Conservation (phyloP, 2,888 invertebrate genomes). For the Diaperis boleti region DNA sequence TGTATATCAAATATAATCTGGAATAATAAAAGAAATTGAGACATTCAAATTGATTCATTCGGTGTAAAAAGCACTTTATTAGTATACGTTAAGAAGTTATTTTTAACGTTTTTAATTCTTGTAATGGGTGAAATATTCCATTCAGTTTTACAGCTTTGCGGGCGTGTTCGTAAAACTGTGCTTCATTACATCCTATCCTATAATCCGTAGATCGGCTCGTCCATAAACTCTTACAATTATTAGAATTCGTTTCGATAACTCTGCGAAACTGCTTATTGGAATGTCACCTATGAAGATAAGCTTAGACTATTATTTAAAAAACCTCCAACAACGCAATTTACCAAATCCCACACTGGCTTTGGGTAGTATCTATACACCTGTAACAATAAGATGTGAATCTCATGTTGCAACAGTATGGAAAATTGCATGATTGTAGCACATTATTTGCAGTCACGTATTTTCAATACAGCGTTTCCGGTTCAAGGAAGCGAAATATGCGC, state of each 20-base stretch:
- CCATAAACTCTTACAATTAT: not conserved
- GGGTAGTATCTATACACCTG: conserved; percentile 7
- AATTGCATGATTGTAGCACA: conserved; percentile 33
- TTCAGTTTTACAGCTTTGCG: not conserved
- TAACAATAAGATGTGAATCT: conserved; percentile 22
- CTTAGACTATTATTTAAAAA: conserved; percentile 17
- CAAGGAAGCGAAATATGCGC: conserved; percentile 1
- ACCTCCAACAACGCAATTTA: not conserved
- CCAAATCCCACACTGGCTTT: conserved; percentile 28
- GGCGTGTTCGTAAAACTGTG: not conserved
- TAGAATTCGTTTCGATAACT: not conserved
- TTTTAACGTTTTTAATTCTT: too few relatives aligned
- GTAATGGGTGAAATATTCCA: not conserved
- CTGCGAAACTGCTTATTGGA: conserved; percentile 33
- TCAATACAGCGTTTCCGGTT: conserved; percentile 24
- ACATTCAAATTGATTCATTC: too few relatives aligned
- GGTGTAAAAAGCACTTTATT: too few relatives aligned
- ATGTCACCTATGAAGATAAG: conserved; percentile 12
- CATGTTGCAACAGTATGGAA: conserved; percentile 25
- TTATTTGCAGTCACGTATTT: conserved; percentile 35
- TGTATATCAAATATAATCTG: too few relatives aligned
- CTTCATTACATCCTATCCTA: not conserved
- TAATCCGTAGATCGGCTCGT: not conserved
- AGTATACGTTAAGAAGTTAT: too few relatives aligned
- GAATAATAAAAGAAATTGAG: too few relatives aligned